A percentile compares a stretch with the other conserved stretches of the same genome.
Evolutionary conservation across 2,888 invertebrate species (phyloP).

Genomic region (Zeuzera pyrina): DNA sequence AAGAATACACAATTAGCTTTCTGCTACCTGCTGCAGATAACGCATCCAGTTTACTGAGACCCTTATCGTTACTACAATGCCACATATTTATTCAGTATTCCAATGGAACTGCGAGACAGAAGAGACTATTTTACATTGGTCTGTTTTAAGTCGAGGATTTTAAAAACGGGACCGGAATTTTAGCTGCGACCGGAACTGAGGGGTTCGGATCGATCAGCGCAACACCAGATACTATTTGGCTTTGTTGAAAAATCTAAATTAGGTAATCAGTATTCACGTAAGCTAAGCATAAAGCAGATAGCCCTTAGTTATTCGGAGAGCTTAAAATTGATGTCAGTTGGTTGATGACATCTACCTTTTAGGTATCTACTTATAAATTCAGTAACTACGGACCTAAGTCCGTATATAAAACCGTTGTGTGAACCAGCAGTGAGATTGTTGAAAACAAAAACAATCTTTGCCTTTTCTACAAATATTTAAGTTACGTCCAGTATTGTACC

Average conservation of each 20-base stretch:
- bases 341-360: no score
- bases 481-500: no score
- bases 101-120: constrained; percentile 7
- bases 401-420: no score
- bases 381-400: no score
- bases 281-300: constrained; percentile 22
- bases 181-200: constrained; percentile 62
- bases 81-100: neutral
- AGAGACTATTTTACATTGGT: constrained; percentile 30
- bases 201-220: constrained; percentile 60
- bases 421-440: no score
- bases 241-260: constrained; percentile 67
- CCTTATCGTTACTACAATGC: constrained; percentile 14
- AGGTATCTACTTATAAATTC: constrained; percentile 1
- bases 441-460: no score
- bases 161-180: constrained; percentile 56
- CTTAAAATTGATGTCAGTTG: no score
- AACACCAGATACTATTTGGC: constrained; percentile 41
- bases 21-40: constrained; percentile 66
- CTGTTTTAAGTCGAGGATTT: constrained; percentile 54
- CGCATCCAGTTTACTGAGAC: constrained; percentile 42
- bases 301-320: constrained; percentile 9
- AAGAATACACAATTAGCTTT: constrained; percentile 73
- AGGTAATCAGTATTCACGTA: constrained; percentile 63
- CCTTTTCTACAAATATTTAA: no score